Percentiles rank a stretch among this genome's conserved stretches.
phyloP scores from a whole-genome alignment of 2,888 invertebrate species.

The Heliconius aoede region DNA sequence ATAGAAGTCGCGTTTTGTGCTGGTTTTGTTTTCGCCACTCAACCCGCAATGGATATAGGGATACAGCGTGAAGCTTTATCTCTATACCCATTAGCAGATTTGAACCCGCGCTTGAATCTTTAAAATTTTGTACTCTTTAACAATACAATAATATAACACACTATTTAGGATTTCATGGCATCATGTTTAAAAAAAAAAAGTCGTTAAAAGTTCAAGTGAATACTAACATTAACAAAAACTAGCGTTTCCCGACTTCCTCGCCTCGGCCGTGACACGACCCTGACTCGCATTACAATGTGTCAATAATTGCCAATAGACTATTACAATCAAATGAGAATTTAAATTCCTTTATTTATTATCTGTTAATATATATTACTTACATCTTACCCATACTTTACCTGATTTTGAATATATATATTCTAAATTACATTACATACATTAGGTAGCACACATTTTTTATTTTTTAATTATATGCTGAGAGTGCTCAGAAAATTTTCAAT shows the following conservation, averaged over 20 bases:
- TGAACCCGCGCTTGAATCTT: too few species aligned
- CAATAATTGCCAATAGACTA: slow-evolving; percentile 27
- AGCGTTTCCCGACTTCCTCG: slow-evolving; percentile 42
- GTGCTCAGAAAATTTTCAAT: too few species aligned
- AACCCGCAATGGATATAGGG: too few species aligned
- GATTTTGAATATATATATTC: background rate
- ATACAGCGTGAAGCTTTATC: too few species aligned
- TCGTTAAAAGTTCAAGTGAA: background rate
- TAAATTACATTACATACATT: too few species aligned
- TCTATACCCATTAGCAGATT: too few species aligned
- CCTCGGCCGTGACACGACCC: slow-evolving; percentile 44
- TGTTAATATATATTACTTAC: background rate
- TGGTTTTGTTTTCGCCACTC: too few species aligned
- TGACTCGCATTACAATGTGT: slow-evolving; percentile 39
- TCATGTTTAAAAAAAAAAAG: background rate
- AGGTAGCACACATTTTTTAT: too few species aligned
- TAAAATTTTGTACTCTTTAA: too few species aligned
- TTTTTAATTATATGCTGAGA: too few species aligned
- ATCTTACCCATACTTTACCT: background rate
- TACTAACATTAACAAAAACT: background rate
- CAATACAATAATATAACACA: background rate
- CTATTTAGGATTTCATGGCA: background rate
- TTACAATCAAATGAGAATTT: slow-evolving; percentile 27
- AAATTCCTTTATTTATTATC: slow-evolving; percentile 10
- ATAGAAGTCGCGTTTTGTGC: too few species aligned